Base-by-base conservation (phyloP, 2,888 invertebrate species). In the Tetrapedia diversipes region DNA sequence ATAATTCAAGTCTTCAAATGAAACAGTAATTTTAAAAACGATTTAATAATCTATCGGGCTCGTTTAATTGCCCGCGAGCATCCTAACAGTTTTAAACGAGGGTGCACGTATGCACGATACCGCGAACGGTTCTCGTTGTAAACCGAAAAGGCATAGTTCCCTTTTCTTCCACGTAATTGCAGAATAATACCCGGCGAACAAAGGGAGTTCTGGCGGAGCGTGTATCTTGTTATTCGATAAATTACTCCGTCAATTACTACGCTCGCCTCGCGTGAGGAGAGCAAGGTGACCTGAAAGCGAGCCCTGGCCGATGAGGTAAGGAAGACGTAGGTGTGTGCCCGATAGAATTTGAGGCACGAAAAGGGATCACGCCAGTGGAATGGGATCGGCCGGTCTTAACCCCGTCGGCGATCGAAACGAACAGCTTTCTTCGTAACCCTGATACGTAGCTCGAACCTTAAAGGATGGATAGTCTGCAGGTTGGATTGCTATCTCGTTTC, bases 231-330 rank as follows among this genome's bases (percentile, higher is more conserved):
- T 66, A 72, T 70, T 86, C 81, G 79, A 87, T 82, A 82, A 86
- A 86, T 84, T 85, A 79, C 80, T 77, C 78, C 83, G 71, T 79
- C 83, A 79, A 86, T 87, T 86, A 82, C 77, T 14, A 22, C 14
- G 41, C 43, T 60, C 57, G 79, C 51, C 73, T 79, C 75, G 71
- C 65, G 80, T 75, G 77, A 76, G 67, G 65, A 22, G 65, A 66
- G 59, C 47, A 34, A 16, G 32, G 37, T 64, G 79, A 79, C 67
- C 59, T 56, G 59, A 56, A 68, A 70, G n/a, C 63, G 53, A 64
- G 74, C 49, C 14, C 8, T 8, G 49, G 47, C 68, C 39, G 63
- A 29, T 66, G 53, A 67, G 57, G 49, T 45, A 65, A 59, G 68
- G 61, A 77, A 81, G 74, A 80, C 53, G 73, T 66, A 72, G 72